Base-by-base conservation (phyloP, 2,797 vertebrate genomes). In the Choloepus didactylus region DNA sequence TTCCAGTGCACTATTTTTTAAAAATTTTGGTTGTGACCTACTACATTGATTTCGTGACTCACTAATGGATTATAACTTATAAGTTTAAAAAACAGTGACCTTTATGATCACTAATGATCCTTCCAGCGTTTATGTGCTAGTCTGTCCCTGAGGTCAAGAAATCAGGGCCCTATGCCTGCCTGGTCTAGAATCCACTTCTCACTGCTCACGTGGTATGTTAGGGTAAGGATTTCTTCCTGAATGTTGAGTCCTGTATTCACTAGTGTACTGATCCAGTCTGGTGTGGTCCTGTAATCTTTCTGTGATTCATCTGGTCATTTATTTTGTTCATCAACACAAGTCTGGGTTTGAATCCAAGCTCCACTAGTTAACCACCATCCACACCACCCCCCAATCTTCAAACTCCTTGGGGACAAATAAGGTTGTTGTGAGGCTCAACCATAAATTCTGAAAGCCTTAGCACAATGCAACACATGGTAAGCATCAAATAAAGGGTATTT, bases 281-380 rank as follows among this genome's bases (percentile, higher is more conserved):
- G 6, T 2, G 4, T 49, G 31, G 23, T 29, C n/a, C 16, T 89
- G 12, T 67, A 66, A 81, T 66, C 38, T 81, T 81, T 35, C 51
- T 81, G 31, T 44, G 79, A 86, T 70, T 93, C n/a, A 56, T 56
- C 19, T 56, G 14, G 7, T 69, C 19, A 6, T 64, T 60, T 89
- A 89, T 93, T 66, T 64, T 27, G 15, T 89, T 73, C 67, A n/a
- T 49, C 44, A 87, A 84, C n/a, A 81, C 64, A 86, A 62, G 87
- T 67, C 56, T 91, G 69, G 29, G 3, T 81, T 80, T 67, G 29
- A 46, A 91, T 54, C 23, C 56, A 87, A 73, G 75, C 54, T 73
- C 89, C 60, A 19, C 38, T 51, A 62, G 41, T 87, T 80, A 49
- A 87, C 77, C 8, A 62, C 6, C 5, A 5, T 79, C 41, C 35